Percentiles rank a stretch among this genome's conserved stretches.
Conservation (phyloP, 2,888 invertebrate genomes). For the Anticlea derivata region DNA sequence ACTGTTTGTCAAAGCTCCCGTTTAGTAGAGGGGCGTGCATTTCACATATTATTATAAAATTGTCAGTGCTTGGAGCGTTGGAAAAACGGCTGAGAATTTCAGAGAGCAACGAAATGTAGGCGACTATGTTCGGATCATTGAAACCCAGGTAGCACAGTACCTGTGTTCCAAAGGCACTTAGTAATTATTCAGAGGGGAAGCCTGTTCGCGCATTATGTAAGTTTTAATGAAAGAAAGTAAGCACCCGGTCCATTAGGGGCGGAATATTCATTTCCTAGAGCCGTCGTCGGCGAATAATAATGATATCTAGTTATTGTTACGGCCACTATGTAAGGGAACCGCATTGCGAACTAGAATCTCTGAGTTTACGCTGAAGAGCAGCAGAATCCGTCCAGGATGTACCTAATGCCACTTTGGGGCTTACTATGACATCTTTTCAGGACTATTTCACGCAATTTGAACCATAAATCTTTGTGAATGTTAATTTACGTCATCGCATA, state of each 20-base stretch:
- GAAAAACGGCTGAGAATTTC: conserved; percentile 7
- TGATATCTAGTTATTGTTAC: conserved; percentile 65
- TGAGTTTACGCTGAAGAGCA: background rate
- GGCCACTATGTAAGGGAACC: conserved; percentile 44
- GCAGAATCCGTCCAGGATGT: too few relatives aligned
- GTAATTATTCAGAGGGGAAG: conserved; percentile 56
- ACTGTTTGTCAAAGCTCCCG: too few relatives aligned
- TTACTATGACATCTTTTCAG: too few relatives aligned
- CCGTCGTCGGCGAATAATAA: conserved; percentile 55
- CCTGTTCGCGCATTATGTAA: conserved; percentile 56
- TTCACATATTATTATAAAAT: too few relatives aligned
- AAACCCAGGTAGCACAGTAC: conserved; percentile 13
- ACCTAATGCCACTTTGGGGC: too few relatives aligned
- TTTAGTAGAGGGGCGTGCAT: too few relatives aligned
- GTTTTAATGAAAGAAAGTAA: conserved; percentile 67
- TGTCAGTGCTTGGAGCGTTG: too few relatives aligned
- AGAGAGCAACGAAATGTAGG: background rate
- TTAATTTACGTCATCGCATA: too few relatives aligned
- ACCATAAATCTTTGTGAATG: too few relatives aligned
- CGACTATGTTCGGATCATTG: conserved; percentile 15
- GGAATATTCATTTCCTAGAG: conserved; percentile 61
- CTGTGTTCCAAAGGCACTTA: conserved; percentile 42
- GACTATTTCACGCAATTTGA: too few relatives aligned
- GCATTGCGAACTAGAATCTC: conserved; percentile 18
- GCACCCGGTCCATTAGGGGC: conserved; percentile 52